phyloP scores from a whole-genome alignment of 2,888 invertebrate genomes.

The Papilio elwesi region DNA sequence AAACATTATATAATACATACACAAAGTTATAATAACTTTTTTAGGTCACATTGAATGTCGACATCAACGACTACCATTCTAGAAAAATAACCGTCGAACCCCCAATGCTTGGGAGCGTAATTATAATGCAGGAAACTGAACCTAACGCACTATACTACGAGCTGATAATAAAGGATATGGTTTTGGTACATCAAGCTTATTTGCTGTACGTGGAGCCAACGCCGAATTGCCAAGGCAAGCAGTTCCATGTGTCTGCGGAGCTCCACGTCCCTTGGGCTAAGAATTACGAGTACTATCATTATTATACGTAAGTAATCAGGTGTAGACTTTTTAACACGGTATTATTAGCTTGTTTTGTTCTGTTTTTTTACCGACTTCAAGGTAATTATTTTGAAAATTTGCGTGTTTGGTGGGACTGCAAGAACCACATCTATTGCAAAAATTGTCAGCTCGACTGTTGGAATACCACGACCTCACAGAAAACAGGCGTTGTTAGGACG shows the following conservation, averaged over 20 bases:
- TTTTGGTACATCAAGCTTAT: slow-evolving; percentile 85
- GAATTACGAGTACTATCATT: slow-evolving; percentile 84
- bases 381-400: no score
- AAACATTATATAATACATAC: no score
- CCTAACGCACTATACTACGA: slow-evolving; percentile 85
- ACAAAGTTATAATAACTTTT: slow-evolving; percentile 46
- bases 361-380: no score
- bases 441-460: no score
- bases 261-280: slow-evolving; percentile 87
- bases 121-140: slow-evolving; percentile 81
- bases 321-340: slow-evolving; percentile 12
- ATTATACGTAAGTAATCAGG: slow-evolving; percentile 84
- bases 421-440: no score
- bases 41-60: slow-evolving; percentile 86
- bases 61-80: slow-evolving; percentile 83
- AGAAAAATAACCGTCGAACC: slow-evolving; percentile 67
- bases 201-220: slow-evolving; percentile 84
- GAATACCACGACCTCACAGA: no score
- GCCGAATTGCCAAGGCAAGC: slow-evolving; percentile 64
- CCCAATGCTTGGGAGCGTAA: slow-evolving; percentile 60
- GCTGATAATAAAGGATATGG: slow-evolving; percentile 83
- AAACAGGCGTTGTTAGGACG: no score
- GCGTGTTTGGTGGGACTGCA: no score
- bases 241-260: slow-evolving; percentile 85
- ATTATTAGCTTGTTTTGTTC: neutral